Percentiles rank a stretch among this genome's conserved stretches.
Evolutionary conservation across 2,113 vertebrate species (phyloP).

Genomic region (Plectropomus leopardus): DNA sequence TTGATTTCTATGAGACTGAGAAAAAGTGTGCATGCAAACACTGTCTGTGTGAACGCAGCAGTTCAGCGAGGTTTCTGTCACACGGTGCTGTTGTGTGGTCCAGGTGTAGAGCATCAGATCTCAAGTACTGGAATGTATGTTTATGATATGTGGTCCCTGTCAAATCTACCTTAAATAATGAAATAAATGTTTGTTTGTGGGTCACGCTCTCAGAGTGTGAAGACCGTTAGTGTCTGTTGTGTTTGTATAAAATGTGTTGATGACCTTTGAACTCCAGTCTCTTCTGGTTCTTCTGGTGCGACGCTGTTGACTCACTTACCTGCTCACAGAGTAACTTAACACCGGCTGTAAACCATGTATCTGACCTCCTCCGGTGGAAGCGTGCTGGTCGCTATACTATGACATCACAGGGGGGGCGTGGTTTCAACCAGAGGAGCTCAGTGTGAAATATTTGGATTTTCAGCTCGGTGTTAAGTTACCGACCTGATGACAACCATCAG

Average conservation of each 20-base stretch:
- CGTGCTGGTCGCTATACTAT: neutral
- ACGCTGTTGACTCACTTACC: constrained; percentile 34
- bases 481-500: neutral
- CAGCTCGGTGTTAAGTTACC: constrained; percentile 3
- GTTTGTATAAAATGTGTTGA: neutral
- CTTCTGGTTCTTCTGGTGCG: neutral
- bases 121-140: too few relatives aligned
- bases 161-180: too few relatives aligned
- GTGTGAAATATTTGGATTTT: neutral
- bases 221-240: neutral
- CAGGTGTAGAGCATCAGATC: too few relatives aligned
- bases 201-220: too few relatives aligned
- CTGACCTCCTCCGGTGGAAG: constrained; percentile 17
- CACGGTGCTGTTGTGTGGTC: too few relatives aligned
- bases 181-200: too few relatives aligned
- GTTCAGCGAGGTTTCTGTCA: too few relatives aligned
- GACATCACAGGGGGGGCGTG: constrained; percentile 40
- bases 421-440: constrained; percentile 31
- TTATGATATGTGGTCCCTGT: too few relatives aligned
- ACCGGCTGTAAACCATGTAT: constrained; percentile 1
- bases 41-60: too few relatives aligned
- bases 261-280: constrained; percentile 19
- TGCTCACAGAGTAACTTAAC: neutral
- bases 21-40: too few relatives aligned
- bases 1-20: too few relatives aligned